Base-by-base conservation (phyloP, 2,888 invertebrate species). In the Tetranychus truncatus region DNA sequence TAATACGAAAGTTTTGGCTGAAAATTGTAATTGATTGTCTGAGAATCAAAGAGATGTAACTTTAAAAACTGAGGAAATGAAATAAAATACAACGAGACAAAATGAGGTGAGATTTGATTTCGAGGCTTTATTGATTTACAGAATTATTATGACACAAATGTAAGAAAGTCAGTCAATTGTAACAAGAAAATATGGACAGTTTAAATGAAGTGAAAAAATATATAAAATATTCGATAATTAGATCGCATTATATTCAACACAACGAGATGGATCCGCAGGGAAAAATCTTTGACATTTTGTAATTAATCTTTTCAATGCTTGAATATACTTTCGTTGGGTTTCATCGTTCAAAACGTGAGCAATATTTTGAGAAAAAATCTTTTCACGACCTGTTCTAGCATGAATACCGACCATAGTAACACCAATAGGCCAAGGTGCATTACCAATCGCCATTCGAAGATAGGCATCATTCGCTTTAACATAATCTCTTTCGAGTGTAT, bases 381-480 rank as follows among this genome's bases (percentile, higher is more conserved):
- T 99, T 83, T 99, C 97, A 79, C 97, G 88, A 9, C 99, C 99
- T 0, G 99, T 97, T 87, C 99, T 91, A 4, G 99, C 97, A 84
- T 99, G 99, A 81, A 99, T 97, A 83, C 99, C 99, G 66, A 99
- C 97, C 93, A 99, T 97, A 78, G 99, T 99, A 0, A 99, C 99
- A 80, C 97, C 99, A 80, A 99, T 99, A 1, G 99, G 99, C 99
- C 99, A 99, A 0, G 99, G 97, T 0, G 99, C 97, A 83, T 99
- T 99, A 0, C 99, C 99, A 77, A 99, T 99, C 1, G 99, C 97
- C 96, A 99, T 96, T 84, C 97, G 95, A 78, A 99, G 86, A 82
- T 99, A 99, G 0, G 94, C 90, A 82, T 95, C 96, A 83, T 95
- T 96, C 0, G 97, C 97, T 87, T 89, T 88, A 71, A 95, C 89